These are phyloP conservation scores for Eleutherodactylus coqui DNA, from an alignment of 2,797 vertebrate genomes.

Conservation along the genomic window DNA sequence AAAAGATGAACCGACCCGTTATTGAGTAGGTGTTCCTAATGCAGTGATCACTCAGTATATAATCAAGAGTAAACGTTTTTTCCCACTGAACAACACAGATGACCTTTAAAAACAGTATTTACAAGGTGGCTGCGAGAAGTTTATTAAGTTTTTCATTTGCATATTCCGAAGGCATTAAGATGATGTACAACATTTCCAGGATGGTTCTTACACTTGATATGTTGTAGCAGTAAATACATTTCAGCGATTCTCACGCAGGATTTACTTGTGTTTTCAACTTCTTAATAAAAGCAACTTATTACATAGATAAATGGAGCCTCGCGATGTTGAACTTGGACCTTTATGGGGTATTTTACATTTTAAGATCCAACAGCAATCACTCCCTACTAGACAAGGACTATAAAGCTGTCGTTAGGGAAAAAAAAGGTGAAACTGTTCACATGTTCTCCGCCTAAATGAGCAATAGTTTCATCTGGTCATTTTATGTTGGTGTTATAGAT, in stretches of 20 bases:
- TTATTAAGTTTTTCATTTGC: background rate
- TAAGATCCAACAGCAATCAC: conserved; percentile 29
- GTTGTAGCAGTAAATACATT: background rate
- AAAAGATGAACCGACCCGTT: too few species aligned
- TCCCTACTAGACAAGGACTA: conserved; percentile 27
- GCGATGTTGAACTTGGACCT: background rate
- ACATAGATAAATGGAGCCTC: background rate
- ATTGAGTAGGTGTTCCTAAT: too few species aligned
- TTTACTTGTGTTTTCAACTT: background rate
- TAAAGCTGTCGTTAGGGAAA: conserved; percentile 11
- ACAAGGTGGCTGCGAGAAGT: background rate
- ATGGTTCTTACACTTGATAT: background rate
- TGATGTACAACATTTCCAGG: background rate
- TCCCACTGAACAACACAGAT: background rate
- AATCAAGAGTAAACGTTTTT: background rate
- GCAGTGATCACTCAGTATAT: too few species aligned
- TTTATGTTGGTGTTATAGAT: too few species aligned
- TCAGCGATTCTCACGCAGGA: background rate
- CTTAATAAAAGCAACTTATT: background rate
- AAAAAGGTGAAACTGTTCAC: conserved; percentile 6
- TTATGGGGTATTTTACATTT: background rate
- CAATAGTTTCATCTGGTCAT: too few species aligned
- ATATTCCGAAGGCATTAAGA: background rate
- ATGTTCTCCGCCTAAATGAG: background rate
- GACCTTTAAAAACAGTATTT: background rate